Conservation (phyloP, 1,140 invertebrate species). For the Cotesia vestalis region DNA sequence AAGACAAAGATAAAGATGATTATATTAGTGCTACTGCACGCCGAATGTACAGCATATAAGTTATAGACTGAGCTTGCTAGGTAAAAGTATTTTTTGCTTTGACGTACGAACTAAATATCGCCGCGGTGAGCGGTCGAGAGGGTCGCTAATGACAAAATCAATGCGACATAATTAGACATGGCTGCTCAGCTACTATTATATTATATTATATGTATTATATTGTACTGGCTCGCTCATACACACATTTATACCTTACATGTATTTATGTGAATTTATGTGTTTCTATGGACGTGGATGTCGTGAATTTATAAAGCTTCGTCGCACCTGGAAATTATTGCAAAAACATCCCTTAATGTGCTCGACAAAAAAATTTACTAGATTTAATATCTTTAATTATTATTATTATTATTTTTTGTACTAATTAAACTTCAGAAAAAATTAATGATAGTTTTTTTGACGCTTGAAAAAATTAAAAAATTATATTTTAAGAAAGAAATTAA, state of each 20-base stretch:
- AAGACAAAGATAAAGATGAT: too few species aligned
- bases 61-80: not conserved
- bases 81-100: slow-evolving; percentile 25
- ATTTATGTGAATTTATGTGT: slow-evolving; percentile 3
- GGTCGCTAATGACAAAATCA: slow-evolving; percentile 66
- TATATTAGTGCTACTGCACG: too few species aligned
- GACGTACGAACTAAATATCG: slow-evolving; percentile 10
- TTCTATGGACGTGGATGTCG: slow-evolving; percentile 41
- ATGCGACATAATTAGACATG: slow-evolving; percentile 67
- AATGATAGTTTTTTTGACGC: too few species aligned
- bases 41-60: too few species aligned
- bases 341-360: slow-evolving; percentile 61
- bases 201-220: too few species aligned
- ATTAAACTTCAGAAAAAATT: too few species aligned
- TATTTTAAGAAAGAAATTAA: too few species aligned
- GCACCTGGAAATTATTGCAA: slow-evolving; percentile 55
- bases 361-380: slow-evolving; percentile 37
- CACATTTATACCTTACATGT: not conserved
- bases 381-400: not conserved
- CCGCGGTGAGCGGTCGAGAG: slow-evolving; percentile 35
- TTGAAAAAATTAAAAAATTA: too few species aligned
- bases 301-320: slow-evolving; percentile 10
- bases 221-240: too few species aligned
- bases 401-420: too few species aligned
- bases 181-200: slow-evolving; percentile 47